Evolutionary conservation across 1,140 invertebrate genomes (phyloP).

Genomic region (Tetramorium alpestre): DNA sequence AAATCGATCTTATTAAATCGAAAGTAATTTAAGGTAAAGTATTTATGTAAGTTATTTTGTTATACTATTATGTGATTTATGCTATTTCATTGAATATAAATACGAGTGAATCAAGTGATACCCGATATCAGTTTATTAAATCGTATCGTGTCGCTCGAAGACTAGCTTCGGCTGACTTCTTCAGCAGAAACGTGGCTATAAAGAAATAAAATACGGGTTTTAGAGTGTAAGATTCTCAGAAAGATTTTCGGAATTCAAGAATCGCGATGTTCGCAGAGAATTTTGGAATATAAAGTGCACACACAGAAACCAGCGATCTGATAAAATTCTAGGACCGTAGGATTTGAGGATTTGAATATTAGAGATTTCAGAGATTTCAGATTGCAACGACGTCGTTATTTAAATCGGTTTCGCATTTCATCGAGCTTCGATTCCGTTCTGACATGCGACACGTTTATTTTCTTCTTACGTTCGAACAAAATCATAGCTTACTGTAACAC

Average conservation of each 20-base stretch:
- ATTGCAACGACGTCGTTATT: neutral
- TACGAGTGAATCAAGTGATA: neutral
- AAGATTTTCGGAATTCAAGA: neutral
- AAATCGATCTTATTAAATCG: neutral
- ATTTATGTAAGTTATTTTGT: neutral
- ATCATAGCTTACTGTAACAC: conserved; percentile 30
- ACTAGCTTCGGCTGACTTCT: neutral
- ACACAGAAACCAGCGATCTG: neutral
- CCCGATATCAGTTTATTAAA: neutral
- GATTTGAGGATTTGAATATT: conserved; percentile 6
- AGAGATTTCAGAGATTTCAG: neutral
- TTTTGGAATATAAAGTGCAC: neutral
- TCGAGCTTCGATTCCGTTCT: neutral
- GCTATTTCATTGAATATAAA: neutral
- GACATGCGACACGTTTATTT: conserved; percentile 29
- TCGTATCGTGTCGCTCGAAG: neutral
- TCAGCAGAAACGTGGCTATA: neutral
- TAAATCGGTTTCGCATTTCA: conserved; percentile 11
- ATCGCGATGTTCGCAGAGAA: neutral
- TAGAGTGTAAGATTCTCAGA: neutral
- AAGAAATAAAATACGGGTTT: neutral
- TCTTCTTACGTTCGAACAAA: neutral
- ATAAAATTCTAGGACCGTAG: neutral
- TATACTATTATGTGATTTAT: neutral
- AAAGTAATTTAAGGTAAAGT: neutral